phyloP scores from a whole-genome alignment of 1,140 invertebrate species.

The Drosophila quadrilineata region DNA sequence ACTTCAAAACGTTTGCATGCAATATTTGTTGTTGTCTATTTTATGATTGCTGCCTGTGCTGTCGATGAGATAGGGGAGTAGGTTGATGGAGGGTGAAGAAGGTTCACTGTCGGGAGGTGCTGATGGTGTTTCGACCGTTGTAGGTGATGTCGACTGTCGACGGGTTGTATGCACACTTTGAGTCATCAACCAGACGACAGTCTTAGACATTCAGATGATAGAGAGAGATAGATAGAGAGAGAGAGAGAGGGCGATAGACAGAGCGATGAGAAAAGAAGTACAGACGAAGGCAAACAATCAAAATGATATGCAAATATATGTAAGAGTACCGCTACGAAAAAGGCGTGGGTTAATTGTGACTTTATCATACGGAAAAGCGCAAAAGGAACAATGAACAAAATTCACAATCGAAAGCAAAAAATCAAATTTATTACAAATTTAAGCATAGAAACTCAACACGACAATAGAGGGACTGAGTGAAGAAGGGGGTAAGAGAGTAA shows the following conservation, averaged over 20 bases:
- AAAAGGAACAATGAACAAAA: conserved; percentile 49
- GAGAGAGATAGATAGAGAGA: too few relatives aligned
- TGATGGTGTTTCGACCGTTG: conserved; percentile 22
- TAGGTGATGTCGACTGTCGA: conserved; percentile 27
- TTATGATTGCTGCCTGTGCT: conserved; percentile 61
- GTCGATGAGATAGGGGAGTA: conserved; percentile 27
- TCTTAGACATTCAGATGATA: too few relatives aligned
- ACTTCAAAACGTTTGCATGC: conserved; percentile 71
- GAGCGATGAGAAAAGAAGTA: too few relatives aligned
- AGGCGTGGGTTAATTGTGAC: conserved; percentile 80
- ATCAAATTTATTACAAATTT: conserved; percentile 80
- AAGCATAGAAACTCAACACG: conserved; percentile 68
- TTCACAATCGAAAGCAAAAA: conserved; percentile 79
- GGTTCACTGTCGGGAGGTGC: too few relatives aligned
- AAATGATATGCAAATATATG: conserved; percentile 80
- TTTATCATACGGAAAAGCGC: conserved; percentile 67
- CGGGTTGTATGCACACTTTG: conserved; percentile 67
- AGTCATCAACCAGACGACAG: conserved; percentile 67
- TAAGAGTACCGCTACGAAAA: conserved; percentile 80
- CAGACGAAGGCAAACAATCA: conserved; percentile 79
- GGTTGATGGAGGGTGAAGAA: too few relatives aligned
- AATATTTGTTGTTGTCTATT: conserved; percentile 52
- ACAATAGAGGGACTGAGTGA: background rate
- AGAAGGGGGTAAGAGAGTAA: too few relatives aligned
- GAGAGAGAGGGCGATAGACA: too few relatives aligned